These are phyloP conservation scores for Diaprepes abbreviatus DNA, from an alignment of 2,888 invertebrate species.

Conservation along the genomic window DNA sequence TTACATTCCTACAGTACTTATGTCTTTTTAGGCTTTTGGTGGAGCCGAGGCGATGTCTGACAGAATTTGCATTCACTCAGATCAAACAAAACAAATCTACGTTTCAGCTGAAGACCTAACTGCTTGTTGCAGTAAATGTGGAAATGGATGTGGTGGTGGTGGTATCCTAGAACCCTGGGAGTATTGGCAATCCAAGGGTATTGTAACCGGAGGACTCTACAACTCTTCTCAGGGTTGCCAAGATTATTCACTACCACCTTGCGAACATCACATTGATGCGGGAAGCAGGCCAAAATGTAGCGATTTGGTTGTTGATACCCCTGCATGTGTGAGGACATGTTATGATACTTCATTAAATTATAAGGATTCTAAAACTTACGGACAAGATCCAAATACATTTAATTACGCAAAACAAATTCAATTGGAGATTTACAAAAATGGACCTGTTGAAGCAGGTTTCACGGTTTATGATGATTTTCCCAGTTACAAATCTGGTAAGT, in stretches of 20 bases:
- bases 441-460: no score
- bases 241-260: no score
- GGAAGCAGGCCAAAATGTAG: conserved; percentile 73
- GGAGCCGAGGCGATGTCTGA: conserved; percentile 91
- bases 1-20: no score
- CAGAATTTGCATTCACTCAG: conserved; percentile 83
- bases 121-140: conserved; percentile 81
- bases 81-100: conserved; percentile 77
- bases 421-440: no score
- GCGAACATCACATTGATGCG: conserved; percentile 26
- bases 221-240: conserved; percentile 61
- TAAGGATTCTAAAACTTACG: no score
- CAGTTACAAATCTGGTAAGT: no score
- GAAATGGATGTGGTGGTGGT: conserved; percentile 82
- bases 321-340: conserved; percentile 40
- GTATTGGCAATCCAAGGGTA: conserved; percentile 82
- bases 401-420: conserved; percentile 60
- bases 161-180: conserved; percentile 84
- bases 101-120: conserved; percentile 87
- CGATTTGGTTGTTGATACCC: no score
- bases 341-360: conserved; percentile 68
- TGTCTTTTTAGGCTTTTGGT: conserved; percentile 75
- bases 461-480: background rate
- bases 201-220: conserved; percentile 88
- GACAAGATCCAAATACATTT: conserved; percentile 68